These are phyloP conservation scores for Myxocyprinus asiaticus DNA, from an alignment of 2,113 vertebrate species.

Conservation along the genomic window DNA sequence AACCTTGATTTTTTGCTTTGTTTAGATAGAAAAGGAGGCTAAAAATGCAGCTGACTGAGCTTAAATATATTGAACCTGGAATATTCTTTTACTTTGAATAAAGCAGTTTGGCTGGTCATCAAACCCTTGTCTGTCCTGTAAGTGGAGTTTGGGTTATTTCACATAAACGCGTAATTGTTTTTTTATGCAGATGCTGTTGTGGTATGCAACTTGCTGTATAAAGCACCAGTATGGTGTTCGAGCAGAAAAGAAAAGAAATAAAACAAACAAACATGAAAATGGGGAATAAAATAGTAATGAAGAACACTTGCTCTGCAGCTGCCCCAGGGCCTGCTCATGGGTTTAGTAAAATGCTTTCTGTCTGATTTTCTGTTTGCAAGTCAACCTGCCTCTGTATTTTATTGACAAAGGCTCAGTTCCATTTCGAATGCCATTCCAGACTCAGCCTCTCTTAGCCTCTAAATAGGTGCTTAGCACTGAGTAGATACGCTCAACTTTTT, in stretches of 20 bases:
- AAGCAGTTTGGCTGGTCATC: conserved; percentile 19
- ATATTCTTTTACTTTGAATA: background rate
- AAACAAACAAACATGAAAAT: no score
- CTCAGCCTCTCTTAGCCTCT: background rate
- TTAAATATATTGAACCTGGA: no score
- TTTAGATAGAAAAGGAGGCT: no score
- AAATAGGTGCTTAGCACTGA: background rate
- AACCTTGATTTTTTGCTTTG: no score
- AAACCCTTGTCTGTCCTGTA: conserved; percentile 33
- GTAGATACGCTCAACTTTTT: background rate
- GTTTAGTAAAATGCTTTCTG: background rate
- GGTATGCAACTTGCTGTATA: conserved; percentile 31
- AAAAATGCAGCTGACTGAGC: no score
- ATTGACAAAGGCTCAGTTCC: background rate
- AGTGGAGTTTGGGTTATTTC: conserved; percentile 49
- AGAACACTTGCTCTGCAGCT: conserved; percentile 28
- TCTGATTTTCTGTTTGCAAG: background rate
- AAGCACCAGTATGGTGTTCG: conserved; percentile 40
- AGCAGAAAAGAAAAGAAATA: conserved; percentile 24
- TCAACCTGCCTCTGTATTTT: background rate
- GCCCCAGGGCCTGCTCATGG: background rate
- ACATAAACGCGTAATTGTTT: conserved; percentile 54
- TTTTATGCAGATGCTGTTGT: conserved; percentile 42
- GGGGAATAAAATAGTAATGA: conserved; percentile 48
- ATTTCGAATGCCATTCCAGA: background rate